phyloP scores from a whole-genome alignment of 2,888 invertebrate species.

The Argyresthia albistria region DNA sequence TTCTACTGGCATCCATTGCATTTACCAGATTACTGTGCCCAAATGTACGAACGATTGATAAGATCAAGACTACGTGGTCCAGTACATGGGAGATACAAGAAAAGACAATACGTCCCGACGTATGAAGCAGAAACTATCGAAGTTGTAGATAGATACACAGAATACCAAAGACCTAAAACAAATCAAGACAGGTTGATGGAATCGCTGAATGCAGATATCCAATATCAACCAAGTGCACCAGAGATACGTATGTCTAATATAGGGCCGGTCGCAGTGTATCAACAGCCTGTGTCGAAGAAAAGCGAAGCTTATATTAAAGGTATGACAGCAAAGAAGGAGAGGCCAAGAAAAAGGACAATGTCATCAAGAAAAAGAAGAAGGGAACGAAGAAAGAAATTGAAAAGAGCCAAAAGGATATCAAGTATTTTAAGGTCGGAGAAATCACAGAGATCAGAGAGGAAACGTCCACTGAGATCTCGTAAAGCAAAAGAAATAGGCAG shows the following conservation, averaged over 20 bases:
- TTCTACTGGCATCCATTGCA: conserved; percentile 54
- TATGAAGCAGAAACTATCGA: neutral
- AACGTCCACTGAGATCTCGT: neutral
- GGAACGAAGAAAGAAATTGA: neutral
- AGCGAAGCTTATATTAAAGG: conserved; percentile 36
- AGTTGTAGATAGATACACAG: neutral
- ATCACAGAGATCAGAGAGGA: neutral
- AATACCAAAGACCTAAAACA: neutral
- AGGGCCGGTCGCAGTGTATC: conserved; percentile 42
- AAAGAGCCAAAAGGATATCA: neutral
- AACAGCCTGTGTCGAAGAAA: conserved; percentile 42
- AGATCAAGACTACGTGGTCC: neutral
- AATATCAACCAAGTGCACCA: conserved; percentile 30
- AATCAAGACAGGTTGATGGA: neutral
- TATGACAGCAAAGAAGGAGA: conserved; percentile 17
- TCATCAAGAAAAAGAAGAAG: neutral
- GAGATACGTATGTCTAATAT: conserved; percentile 31
- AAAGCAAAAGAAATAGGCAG: neutral
- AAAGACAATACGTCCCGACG: neutral
- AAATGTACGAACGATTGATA: conserved; percentile 29
- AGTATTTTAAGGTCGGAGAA: neutral
- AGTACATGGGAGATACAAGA: neutral
- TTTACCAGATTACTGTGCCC: conserved; percentile 40
- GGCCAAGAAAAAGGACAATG: conserved; percentile 11
- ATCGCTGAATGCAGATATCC: conserved; percentile 37